Percentiles rank a stretch among this genome's conserved stretches.
Conservation (phyloP, 2,888 invertebrate species). For the Drosophila nr. fundita region DNA sequence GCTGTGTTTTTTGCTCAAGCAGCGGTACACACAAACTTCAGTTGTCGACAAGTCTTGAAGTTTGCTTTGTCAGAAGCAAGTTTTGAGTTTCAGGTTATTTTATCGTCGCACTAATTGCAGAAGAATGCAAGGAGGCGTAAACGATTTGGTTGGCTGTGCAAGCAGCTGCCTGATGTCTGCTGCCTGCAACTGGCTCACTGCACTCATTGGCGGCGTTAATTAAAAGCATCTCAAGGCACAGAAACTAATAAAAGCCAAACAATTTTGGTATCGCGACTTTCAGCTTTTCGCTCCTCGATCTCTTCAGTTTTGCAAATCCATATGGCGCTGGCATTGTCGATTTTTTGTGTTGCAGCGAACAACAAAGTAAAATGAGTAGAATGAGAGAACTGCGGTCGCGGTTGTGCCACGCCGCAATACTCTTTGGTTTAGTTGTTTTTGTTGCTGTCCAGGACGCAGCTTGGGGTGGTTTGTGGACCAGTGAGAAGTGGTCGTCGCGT, state of each 20-base stretch:
- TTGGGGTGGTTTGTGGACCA: slow-evolving; percentile 10
- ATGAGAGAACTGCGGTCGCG: slow-evolving; percentile 33
- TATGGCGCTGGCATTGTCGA: slow-evolving; percentile 28
- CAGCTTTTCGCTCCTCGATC: slow-evolving; percentile 4
- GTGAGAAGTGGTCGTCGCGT: slow-evolving; percentile 26
- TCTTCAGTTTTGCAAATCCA: slow-evolving; percentile 31
- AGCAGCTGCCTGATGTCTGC: slow-evolving; percentile 29
- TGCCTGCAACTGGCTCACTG: slow-evolving; percentile 11
- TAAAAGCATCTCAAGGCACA: slow-evolving; percentile 62
- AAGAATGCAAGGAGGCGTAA: slow-evolving; percentile 55
- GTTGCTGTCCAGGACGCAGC: slow-evolving; percentile 12
- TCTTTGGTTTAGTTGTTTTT: slow-evolving; percentile 14
- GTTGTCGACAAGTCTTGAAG: slow-evolving; percentile 33
- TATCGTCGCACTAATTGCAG: slow-evolving; percentile 54
- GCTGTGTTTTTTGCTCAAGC: background rate
- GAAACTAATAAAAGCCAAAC: slow-evolving; percentile 67
- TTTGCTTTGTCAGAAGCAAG: slow-evolving; percentile 51
- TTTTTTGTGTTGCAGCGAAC: slow-evolving; percentile 20
- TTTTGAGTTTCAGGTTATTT: slow-evolving; percentile 37
- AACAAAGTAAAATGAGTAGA: background rate
- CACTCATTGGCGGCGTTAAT: slow-evolving; percentile 59
- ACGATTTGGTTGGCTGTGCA: slow-evolving; percentile 39
- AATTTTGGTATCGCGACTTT: slow-evolving; percentile 57
- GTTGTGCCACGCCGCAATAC: slow-evolving; percentile 29
- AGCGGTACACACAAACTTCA: slow-evolving; percentile 4